Conservation (phyloP, 2,888 invertebrate species). For the Polyommatus iphigenia region DNA sequence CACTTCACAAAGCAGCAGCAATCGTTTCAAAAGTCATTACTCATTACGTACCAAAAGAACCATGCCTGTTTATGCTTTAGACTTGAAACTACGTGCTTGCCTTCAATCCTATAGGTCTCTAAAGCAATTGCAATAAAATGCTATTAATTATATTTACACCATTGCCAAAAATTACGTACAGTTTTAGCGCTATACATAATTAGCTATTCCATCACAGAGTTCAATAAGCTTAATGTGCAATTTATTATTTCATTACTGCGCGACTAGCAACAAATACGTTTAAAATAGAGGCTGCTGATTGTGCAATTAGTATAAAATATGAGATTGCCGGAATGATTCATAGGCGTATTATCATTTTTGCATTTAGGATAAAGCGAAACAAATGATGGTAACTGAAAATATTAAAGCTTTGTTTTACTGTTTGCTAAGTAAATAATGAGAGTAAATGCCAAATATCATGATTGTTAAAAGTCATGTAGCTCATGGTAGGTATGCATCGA, state of each 20-base stretch:
- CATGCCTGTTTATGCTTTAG: too few relatives aligned
- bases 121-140: background rate
- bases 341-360: constrained; percentile 12
- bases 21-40: too few relatives aligned
- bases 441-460: too few relatives aligned
- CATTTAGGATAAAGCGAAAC: constrained; percentile 11
- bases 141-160: background rate
- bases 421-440: background rate
- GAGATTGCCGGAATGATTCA: constrained; percentile 3
- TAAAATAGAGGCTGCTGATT: constrained; percentile 20
- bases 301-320: constrained; percentile 27
- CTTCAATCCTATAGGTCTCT: too few relatives aligned
- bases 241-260: constrained; percentile 5
- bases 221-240: constrained; percentile 2
- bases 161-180: background rate
- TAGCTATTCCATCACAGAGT: background rate
- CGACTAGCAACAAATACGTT: background rate
- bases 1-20: too few relatives aligned
- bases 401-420: background rate
- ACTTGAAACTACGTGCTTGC: too few relatives aligned
- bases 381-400: background rate
- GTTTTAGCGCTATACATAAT: background rate
- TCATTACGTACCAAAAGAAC: too few relatives aligned
- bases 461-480: too few relatives aligned
- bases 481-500: too few relatives aligned